phyloP scores from a whole-genome alignment of 1,140 invertebrate genomes.

The Branchinecta lindahli region DNA sequence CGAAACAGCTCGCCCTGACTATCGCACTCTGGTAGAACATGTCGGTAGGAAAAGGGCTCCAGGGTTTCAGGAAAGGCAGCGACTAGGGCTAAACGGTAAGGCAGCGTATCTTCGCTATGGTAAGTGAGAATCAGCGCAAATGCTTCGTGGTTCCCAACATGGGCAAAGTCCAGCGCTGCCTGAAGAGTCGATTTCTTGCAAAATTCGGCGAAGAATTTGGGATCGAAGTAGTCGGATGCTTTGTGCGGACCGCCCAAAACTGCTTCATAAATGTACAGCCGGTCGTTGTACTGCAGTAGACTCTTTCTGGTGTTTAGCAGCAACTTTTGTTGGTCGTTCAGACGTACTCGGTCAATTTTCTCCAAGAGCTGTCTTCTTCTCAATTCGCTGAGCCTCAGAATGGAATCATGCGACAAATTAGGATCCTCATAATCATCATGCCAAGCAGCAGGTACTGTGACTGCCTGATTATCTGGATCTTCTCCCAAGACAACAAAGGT shows the following conservation, averaged over 20 bases:
- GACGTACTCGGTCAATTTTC: slow-evolving; percentile 29
- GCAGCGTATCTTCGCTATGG: slow-evolving; percentile 43
- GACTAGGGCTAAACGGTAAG: slow-evolving; percentile 52
- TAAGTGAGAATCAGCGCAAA: slow-evolving; percentile 53
- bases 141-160: slow-evolving; percentile 38
- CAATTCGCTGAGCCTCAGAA: slow-evolving; percentile 14
- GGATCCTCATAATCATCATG: neutral
- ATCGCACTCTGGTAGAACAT: slow-evolving; percentile 44
- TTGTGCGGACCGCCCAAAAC: slow-evolving; percentile 34
- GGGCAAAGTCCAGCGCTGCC: slow-evolving; percentile 45
- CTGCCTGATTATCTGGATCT: slow-evolving; percentile 24
- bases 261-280: slow-evolving; percentile 48
- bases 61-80: slow-evolving; percentile 60
- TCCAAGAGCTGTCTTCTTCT: slow-evolving; percentile 14
- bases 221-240: slow-evolving; percentile 37
- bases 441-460: neutral
- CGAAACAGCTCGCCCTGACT: slow-evolving; percentile 35
- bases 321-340: slow-evolving; percentile 42
- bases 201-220: slow-evolving; percentile 42
- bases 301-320: slow-evolving; percentile 41
- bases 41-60: slow-evolving; percentile 46
- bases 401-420: neutral
- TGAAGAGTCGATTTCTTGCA: slow-evolving; percentile 39
- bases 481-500: slow-evolving; percentile 38
- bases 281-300: slow-evolving; percentile 44